Conservation (phyloP, 2,797 vertebrate species). For the Leptoclinus maculatus region DNA sequence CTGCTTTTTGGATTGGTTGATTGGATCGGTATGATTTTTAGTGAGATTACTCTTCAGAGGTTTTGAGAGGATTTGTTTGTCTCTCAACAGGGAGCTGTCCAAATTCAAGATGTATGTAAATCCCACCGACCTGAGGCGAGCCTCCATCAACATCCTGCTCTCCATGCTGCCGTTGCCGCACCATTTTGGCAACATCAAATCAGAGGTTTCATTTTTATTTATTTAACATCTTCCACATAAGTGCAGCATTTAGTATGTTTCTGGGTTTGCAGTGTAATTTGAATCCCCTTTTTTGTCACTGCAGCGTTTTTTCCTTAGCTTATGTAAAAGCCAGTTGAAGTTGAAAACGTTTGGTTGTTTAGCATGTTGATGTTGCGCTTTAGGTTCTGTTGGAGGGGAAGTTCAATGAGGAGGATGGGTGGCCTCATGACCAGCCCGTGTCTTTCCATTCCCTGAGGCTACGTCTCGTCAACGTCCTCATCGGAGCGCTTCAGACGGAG, state of each 20-base stretch:
- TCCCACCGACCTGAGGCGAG: conserved; percentile 94
- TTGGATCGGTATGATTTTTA: not conserved
- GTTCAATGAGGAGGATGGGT: conserved; percentile 94
- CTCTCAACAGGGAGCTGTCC: conserved; percentile 90
- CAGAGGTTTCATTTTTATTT: conserved; percentile 85
- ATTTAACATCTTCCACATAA: not conserved
- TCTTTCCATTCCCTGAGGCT: conserved; percentile 95
- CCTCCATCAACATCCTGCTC: conserved; percentile 95
- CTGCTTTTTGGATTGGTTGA: not conserved
- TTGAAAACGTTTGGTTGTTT: not conserved
- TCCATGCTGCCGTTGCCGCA: conserved; percentile 95
- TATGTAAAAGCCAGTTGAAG: not conserved
- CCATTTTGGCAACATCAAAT: conserved; percentile 96
- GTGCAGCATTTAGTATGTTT: not conserved
- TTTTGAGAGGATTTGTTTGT: conserved; percentile 14
- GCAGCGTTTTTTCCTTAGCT: not conserved
- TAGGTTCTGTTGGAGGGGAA: conserved; percentile 96
- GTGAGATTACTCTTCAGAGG: not conserved
- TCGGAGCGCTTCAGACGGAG: conserved; percentile 96
- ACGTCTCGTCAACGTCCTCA: conserved; percentile 95
- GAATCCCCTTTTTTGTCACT: not conserved
- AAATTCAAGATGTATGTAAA: conserved; percentile 98
- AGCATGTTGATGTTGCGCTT: conserved; percentile 36
- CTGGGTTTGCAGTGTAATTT: not conserved
- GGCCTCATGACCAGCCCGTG: conserved; percentile 91